Base-by-base conservation (phyloP, 64 coral and sea anemone species). In the Platygyra sinensis region DNA sequence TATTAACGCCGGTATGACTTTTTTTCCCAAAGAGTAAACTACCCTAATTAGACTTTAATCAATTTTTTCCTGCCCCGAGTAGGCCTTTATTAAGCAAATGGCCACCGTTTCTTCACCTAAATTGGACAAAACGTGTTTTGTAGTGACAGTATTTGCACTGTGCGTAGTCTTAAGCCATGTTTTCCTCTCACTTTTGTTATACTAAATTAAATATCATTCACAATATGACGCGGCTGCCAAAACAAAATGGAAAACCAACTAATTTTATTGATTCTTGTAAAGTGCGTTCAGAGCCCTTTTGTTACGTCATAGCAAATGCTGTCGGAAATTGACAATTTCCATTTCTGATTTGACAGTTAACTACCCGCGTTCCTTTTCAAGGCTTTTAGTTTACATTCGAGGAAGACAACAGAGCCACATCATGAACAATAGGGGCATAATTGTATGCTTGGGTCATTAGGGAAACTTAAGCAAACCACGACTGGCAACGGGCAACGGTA, bases 201-300 rank as follows among this genome's bases (percentile, higher is more conserved):
- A 65, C 42, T 24, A 83, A 67, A 83, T 83, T 51, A 7, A 83
- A 22, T 67, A 67, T n/a, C 60, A 51, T 51, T 85, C 33, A 85
- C 62, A 85, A 71, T 85, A 67, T 69, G 81, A 85, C 62, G 32
- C 38, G 24, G 5, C 81, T 85, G 81, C 62, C 81, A 85, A 85
- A 85, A 72, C 22, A 71, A 85, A n/a, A 69, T 85, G 20, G 38
- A 72, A 85, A n/a, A n/a, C n/a, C 42, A 25, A 18, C 9, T 14
- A 69, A 50, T n/a, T 85, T 27, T 85, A 36, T 85, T 85, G 60
- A 83, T 67, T 71, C 13, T 17, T 85, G 60, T 24, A 16, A 27
- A 67, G 30, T 71, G 33, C 62, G 64, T 51, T 52, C 51, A 14
- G 31, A 24, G 5, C 62, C 10, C 36, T 42, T 85, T 85, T 72